Evolutionary conservation across 1,140 invertebrate species (phyloP).

Genomic region (Drosophila mauritiana): DNA sequence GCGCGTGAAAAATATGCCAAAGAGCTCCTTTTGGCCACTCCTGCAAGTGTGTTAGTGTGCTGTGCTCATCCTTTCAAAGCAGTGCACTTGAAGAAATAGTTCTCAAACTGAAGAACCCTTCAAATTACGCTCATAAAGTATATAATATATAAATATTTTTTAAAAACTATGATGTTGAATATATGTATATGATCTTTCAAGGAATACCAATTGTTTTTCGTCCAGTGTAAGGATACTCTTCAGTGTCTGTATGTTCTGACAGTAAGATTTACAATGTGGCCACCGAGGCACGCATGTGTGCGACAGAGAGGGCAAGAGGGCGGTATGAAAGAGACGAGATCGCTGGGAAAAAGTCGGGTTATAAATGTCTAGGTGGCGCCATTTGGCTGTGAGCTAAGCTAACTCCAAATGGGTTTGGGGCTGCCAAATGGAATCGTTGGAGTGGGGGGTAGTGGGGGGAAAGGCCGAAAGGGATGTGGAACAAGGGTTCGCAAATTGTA

Average conservation of each 20-base stretch:
- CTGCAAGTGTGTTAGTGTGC: background rate
- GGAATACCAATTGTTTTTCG: background rate
- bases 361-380: conserved; percentile 80
- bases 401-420: conserved; percentile 64
- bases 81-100: conserved; percentile 8
- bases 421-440: conserved; percentile 40
- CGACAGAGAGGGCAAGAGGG: conserved; percentile 13
- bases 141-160: too few relatives aligned
- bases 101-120: too few relatives aligned
- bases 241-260: conserved; percentile 63
- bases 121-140: background rate
- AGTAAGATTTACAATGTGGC: conserved; percentile 80
- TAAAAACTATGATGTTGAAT: too few relatives aligned
- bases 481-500: conserved; percentile 80
- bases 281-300: conserved; percentile 53
- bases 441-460: background rate
- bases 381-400: conserved; percentile 68
- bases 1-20: conserved; percentile 62
- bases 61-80: conserved; percentile 9
- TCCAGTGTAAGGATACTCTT: conserved; percentile 19
- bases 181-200: too few relatives aligned
- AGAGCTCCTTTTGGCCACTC: conserved; percentile 18
- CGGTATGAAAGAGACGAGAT: conserved; percentile 22
- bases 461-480: conserved; percentile 23
- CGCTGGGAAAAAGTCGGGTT: conserved; percentile 37